phyloP scores from a whole-genome alignment of 2,888 invertebrate species.

The Muschampia plurimacula region DNA sequence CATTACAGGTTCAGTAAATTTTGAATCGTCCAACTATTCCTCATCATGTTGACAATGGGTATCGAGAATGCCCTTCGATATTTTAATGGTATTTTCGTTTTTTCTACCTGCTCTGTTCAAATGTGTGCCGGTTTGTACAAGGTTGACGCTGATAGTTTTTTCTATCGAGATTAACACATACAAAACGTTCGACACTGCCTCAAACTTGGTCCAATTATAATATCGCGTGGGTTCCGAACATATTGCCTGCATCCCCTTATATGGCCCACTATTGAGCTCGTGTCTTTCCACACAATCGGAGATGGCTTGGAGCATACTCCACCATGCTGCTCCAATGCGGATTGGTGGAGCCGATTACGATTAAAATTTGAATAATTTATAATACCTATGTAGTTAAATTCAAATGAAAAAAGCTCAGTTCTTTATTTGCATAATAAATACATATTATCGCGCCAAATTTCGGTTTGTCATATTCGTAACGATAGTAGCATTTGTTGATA shows the following conservation, averaged over 20 bases:
- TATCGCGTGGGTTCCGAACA: constrained; percentile 29
- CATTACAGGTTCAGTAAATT: neutral
- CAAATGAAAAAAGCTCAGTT: no score
- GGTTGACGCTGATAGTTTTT: constrained; percentile 48
- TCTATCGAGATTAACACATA: constrained; percentile 26
- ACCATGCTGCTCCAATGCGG: no score
- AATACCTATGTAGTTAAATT: no score
- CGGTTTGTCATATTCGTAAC: neutral
- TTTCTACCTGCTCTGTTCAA: constrained; percentile 27
- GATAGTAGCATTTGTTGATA: no score
- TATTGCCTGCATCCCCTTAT: no score
- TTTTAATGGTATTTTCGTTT: constrained; percentile 6
- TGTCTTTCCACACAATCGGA: no score
- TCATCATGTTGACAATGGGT: neutral
- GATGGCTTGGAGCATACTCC: no score
- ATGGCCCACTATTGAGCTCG: no score
- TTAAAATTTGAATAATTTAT: constrained; percentile 28
- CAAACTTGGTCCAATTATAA: constrained; percentile 18
- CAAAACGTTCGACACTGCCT: constrained; percentile 23
- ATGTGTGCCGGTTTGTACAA: constrained; percentile 61
- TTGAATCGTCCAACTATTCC: neutral
- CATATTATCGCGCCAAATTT: neutral
- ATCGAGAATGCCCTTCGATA: constrained; percentile 20
- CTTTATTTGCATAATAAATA: no score
- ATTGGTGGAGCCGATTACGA: neutral